Conservation (phyloP, 2,113 vertebrate genomes). For the Catagonus wagneri region DNA sequence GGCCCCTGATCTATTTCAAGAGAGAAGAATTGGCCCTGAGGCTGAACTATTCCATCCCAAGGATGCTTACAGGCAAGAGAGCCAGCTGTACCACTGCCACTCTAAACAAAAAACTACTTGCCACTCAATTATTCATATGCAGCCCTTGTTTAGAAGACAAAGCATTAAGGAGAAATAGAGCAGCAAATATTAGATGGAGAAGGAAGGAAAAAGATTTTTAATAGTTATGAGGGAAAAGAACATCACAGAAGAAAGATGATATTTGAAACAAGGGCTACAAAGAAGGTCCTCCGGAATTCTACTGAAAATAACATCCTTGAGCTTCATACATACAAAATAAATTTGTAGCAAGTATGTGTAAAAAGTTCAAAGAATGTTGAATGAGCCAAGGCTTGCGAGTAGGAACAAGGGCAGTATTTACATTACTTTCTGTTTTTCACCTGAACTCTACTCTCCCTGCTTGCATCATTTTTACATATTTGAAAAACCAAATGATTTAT, state of each 20-base stretch:
- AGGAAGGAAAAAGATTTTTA: background rate
- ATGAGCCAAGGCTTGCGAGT: background rate
- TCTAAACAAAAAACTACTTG: background rate
- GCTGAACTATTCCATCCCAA: background rate
- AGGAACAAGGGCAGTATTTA: background rate
- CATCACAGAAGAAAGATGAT: background rate
- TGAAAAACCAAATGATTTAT: slow-evolving; percentile 16
- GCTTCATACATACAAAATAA: background rate
- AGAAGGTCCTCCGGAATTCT: background rate
- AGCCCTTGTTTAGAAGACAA: background rate
- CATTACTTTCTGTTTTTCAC: background rate
- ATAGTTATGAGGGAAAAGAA: background rate
- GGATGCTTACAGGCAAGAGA: background rate
- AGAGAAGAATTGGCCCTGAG: background rate
- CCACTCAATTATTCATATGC: slow-evolving; percentile 35
- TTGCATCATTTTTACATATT: background rate
- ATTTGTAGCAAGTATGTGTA: background rate
- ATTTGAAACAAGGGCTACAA: background rate
- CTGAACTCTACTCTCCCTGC: background rate
- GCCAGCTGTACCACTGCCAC: background rate
- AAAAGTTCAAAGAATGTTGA: background rate
- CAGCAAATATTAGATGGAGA: background rate
- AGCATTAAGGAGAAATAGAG: background rate
- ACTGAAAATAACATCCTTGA: background rate
- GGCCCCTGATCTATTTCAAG: background rate